Base-by-base conservation (phyloP, 2,888 invertebrate species). In the Troides aeacus region DNA sequence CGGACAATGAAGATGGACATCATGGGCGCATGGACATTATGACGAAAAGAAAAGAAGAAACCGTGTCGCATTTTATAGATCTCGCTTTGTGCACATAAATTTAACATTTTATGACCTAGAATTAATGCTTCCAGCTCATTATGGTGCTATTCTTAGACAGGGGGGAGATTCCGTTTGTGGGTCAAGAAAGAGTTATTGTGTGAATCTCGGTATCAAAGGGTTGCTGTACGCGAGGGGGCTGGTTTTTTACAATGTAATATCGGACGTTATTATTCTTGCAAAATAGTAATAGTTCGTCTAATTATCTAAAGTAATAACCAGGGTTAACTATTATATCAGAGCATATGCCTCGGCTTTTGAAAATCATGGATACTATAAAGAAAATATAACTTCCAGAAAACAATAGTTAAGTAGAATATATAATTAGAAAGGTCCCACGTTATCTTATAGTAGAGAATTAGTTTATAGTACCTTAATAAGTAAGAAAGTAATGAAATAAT, bases 141-240 rank as follows among this genome's bases (percentile, higher is more conserved):
- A 92, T 87, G 76, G 70, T 86, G 83, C 85, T 86, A 92, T 92
- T 92, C 92, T 92, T 89, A 75, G 74, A 80, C 77, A 71, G 72
- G 73, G 80, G 84, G 85, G 84, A 21, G 85, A 30, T 83, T 85
- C 85, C 88, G 86, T 86, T 88, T 87, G 85, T 88, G 89, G 92
- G 91, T 91, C 92, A 92, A 90, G 88, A 81, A 87, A 90, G 87
- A 90, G 82, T 87, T 87, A 90, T 83, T 84, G 88, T 90, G 91
- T 83, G 90, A 90, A 85, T 81, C 74, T 74, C 72, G 71, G 58
- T 59, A 71, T 70, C 66, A 73, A 76, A 76, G 77, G 77, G 77
- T 72, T 72, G 72, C 60, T 15, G 17, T 71, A 66, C 66, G 10
- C 21, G 61, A 73, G 74, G 78, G 81, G 83, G 79, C 74, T 70